phyloP scores from a whole-genome alignment of 2,113 vertebrate species.

The Taxidea taxus region DNA sequence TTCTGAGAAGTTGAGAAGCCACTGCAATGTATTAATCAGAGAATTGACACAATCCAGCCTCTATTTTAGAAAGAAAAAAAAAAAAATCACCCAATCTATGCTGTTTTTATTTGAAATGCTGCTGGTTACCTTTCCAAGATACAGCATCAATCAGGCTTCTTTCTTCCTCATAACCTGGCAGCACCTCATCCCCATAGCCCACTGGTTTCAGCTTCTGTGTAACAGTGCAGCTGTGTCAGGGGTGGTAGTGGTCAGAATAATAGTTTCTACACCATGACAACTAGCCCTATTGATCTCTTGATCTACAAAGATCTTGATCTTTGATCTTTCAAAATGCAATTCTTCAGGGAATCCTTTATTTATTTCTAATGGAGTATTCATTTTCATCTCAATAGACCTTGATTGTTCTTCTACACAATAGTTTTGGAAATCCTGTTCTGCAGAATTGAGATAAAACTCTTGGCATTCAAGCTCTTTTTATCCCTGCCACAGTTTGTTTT shows the following conservation, averaged over 20 bases:
- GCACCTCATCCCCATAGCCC: not conserved
- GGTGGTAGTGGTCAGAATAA: not conserved
- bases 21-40: not conserved
- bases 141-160: fast-evolving
- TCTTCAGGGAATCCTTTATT: not conserved
- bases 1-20: not conserved
- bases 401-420: not conserved
- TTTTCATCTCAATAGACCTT: not conserved
- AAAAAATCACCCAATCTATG: not conserved
- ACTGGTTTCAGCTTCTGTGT: not conserved
- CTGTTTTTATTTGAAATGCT: not conserved
- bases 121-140: not conserved
- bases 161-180: not conserved
- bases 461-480: not conserved
- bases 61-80: not conserved
- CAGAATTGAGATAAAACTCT: not conserved
- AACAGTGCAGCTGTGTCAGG: not conserved
- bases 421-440: not conserved
- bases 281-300: not conserved
- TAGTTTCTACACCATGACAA: not conserved
- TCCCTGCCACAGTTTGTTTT: not conserved
- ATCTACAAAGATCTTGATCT: not conserved
- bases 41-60: not conserved
- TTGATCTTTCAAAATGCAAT: not conserved
- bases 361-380: not conserved